Evolutionary conservation across 2,888 invertebrate species (phyloP), one percentile per base, ranked within the genome.

Genomic region (Trypoxylon attenuatum): DNA sequence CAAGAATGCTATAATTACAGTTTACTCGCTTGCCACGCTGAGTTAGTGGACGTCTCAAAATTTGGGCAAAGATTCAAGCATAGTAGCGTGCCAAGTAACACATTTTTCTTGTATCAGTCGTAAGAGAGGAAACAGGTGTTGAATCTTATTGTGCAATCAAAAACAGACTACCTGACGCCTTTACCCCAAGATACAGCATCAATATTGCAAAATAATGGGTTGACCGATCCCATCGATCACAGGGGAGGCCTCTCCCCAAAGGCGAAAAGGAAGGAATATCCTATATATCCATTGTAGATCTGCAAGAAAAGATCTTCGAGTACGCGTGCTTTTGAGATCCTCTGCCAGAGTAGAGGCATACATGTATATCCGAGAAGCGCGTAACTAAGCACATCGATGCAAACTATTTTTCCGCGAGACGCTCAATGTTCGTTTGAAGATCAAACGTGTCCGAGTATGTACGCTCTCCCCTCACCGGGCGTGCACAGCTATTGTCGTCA

Each of bases 381-480:
- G 18, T 49, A 47, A n/a, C n/a, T 41, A 50, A 42, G 18, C 51
- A 23, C 59, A 50, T 19, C 43, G 2, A 58, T 38, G 21, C 13
- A 15, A 41, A 22, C 50, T 25, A 43, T 55, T 53, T 64, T 68
- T 50, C 18, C 19, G 15, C 51, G 51, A 49, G 41, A 25, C 60
- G 52, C 6, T 15, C 58, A 25, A 15, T 43, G n/a, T 23, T 45
- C 58, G 63, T 73, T 76, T 63, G 63, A 73, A 74, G 71, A 78
- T 76, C 68, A 61, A 64, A 65, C 61, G 69, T 38, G 33, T 67
- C 56, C 71, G 74, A 74, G 70, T 63, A 56, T 58, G 65, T 57
- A 39, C 63, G 54, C 50, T 66, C 23, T 59, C 58, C 57, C 50
- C 51, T 63, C 63, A 49, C 25, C 43, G 23, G 29, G 6, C 43